phyloP scores from a whole-genome alignment of 2,797 vertebrate genomes.

The Podarcis lilfordi region DNA sequence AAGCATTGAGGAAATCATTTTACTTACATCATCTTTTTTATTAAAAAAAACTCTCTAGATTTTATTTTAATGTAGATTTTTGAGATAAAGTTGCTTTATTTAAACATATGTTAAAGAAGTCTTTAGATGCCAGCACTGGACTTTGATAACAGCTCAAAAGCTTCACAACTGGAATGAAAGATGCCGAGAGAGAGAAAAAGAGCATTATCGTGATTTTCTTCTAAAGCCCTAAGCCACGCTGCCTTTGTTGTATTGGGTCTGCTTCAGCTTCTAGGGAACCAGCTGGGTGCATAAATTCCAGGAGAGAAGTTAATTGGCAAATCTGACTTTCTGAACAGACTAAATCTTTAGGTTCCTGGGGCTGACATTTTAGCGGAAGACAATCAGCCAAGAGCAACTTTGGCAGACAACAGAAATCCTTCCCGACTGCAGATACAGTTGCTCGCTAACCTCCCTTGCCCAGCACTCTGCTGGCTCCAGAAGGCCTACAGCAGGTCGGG shows the following conservation, averaged over 20 bases:
- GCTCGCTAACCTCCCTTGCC: conserved; percentile 27
- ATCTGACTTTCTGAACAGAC: conserved; percentile 29
- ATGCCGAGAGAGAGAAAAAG: not conserved
- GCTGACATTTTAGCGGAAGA: conserved; percentile 18
- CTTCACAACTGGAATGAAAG: conserved; percentile 36
- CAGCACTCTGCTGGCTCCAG: not conserved
- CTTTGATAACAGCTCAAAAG: conserved; percentile 26
- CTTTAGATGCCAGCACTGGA: conserved; percentile 25
- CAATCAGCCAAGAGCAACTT: conserved; percentile 5
- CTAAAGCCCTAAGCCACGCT: conserved; percentile 31
- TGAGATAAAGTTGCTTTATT: not conserved
- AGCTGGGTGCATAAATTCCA: conserved; percentile 41
- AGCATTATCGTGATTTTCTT: conserved; percentile 36
- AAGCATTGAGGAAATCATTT: not conserved
- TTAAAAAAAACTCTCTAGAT: not conserved
- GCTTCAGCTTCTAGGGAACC: conserved; percentile 17
- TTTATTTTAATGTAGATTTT: not conserved
- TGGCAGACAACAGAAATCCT: conserved; percentile 25
- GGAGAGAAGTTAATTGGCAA: conserved; percentile 33
- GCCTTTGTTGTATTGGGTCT: conserved; percentile 10
- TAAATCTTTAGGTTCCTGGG: conserved; percentile 30
- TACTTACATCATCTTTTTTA: not conserved
- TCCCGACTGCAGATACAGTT: not conserved
- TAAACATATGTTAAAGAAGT: conserved; percentile 12
- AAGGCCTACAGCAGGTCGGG: not conserved